Evolutionary conservation across 2,113 vertebrate genomes (phyloP), one percentile per base, ranked within the genome.

Genomic region (Phylloscopus whistleri): DNA sequence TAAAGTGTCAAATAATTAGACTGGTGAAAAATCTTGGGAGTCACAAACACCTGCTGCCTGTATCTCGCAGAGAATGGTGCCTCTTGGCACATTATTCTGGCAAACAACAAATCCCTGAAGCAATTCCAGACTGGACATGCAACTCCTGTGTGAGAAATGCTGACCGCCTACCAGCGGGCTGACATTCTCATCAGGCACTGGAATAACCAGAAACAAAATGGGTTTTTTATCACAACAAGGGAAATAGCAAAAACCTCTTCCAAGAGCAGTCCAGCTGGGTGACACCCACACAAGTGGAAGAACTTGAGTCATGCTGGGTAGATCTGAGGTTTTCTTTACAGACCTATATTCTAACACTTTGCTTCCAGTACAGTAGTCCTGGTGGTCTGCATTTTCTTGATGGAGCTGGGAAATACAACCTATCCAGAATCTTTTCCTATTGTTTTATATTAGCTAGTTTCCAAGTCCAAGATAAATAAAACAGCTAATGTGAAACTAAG

Each of bases 401-500:
- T 77, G 86, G 84, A 91, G 84, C 56, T 94, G 93, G 85, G 94
- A 96, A 97, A 95, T 26, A 70, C 21, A 82, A 62, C 73, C 76
- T 93, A 78, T n/a, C 74, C 73, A 79, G 77, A 96, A 94, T 94
- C 67, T 90, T 95, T 94, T 86, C 80, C 93, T 92, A 73, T 93
- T 94, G 76, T 92, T 96, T 83, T 97, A 49, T 84, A 85, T 89
- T 85, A 96, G 63, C 53, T 90, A 39, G 64, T 64, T 94, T 87
- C 89, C 93, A 89, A 92, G 74, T 97, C 91, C 93, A 97, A 96
- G 87, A 91, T 46, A 96, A 97, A 97, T 94, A 96, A 92, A 96
- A 89, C 87, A 94, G 96, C 90, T 96, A 95, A 87, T 63, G 80
- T 81, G 79, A 95, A 93, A 83, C 63, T 89, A 81, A 79, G 93